Conservation (phyloP, 2,888 invertebrate species). For the Microchrysa polita region DNA sequence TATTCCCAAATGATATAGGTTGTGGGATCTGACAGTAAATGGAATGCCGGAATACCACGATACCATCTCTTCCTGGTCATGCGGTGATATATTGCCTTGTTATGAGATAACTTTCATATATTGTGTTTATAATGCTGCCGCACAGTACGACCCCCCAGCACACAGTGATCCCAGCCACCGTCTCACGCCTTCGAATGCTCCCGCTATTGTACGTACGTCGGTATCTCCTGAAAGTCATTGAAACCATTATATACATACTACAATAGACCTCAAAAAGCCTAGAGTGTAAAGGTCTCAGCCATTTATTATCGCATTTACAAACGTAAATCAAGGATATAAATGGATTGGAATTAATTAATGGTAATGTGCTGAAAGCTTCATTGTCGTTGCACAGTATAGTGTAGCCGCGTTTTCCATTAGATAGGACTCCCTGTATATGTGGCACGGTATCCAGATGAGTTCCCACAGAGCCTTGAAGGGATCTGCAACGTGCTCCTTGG, state of each 20-base stretch:
- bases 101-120: constrained; percentile 44
- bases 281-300: constrained; percentile 35
- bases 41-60: constrained; percentile 27
- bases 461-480: not conserved
- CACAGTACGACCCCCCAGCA: no score
- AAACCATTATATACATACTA: constrained; percentile 17
- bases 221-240: constrained; percentile 44
- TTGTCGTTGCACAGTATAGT: constrained; percentile 39
- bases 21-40: constrained; percentile 27
- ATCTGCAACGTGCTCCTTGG: not conserved
- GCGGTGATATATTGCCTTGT: constrained; percentile 41
- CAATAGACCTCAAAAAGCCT: constrained; percentile 40
- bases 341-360: constrained; percentile 61
- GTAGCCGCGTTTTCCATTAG: constrained; percentile 40
- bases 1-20: constrained; percentile 15
- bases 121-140: constrained; percentile 24
- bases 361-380: constrained; percentile 51
- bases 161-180: not conserved
- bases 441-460: constrained; percentile 1
- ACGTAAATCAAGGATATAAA: constrained; percentile 59
- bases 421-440: constrained; percentile 16
- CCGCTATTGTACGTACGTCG: not conserved
- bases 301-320: constrained; percentile 47
- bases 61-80: constrained; percentile 41
- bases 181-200: not conserved